Evolutionary conservation across 2,797 vertebrate species (phyloP).

Genomic region (Artibeus lituratus): DNA sequence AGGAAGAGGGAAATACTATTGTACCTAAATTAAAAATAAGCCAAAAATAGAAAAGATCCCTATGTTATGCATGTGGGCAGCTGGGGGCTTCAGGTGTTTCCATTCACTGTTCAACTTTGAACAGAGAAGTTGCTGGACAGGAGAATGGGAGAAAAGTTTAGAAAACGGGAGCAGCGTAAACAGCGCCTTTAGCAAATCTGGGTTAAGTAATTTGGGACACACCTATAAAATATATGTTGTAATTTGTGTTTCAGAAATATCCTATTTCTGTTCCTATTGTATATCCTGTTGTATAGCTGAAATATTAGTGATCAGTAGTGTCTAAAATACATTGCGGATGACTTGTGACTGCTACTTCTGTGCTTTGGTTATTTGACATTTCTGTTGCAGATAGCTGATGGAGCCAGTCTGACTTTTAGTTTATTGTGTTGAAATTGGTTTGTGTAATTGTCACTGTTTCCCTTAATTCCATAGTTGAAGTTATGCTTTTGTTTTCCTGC

Average conservation of each 20-base stretch:
- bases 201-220: background rate
- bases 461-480: background rate
- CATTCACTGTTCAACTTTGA: background rate
- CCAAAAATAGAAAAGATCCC: background rate
- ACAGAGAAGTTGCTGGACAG: background rate
- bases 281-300: background rate
- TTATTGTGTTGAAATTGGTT: background rate
- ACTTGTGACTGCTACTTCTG: background rate
- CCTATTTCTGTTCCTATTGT: background rate
- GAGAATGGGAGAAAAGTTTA: background rate
- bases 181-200: background rate
- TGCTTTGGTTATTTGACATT: background rate
- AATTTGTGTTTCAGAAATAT: conserved; percentile 32
- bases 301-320: background rate
- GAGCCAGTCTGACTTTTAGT: background rate
- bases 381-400: background rate
- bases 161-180: background rate
- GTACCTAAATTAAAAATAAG: conserved; percentile 5
- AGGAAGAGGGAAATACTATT: background rate
- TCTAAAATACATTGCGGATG: background rate
- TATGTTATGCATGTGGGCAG: background rate
- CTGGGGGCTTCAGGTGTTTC: background rate
- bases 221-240: background rate
- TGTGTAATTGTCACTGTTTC: background rate
- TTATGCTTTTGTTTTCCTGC: background rate